phyloP scores from a whole-genome alignment of 2,888 invertebrate species.

The Thereva nobilitata region DNA sequence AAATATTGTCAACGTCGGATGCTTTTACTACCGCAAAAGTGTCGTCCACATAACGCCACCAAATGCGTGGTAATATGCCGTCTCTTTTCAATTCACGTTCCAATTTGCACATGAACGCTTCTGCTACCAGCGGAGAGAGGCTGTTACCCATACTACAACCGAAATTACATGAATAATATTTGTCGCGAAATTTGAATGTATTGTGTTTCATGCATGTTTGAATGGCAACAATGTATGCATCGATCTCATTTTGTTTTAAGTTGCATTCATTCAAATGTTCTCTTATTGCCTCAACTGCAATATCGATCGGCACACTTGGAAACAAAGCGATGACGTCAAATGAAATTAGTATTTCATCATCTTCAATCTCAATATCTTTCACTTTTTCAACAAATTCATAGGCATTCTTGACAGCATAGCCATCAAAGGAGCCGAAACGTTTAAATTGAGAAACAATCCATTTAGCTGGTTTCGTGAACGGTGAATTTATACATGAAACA shows the following conservation, averaged over 20 bases:
- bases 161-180: background rate
- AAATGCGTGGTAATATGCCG: background rate
- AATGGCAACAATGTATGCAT: too few species aligned
- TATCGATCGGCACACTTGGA: background rate
- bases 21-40: background rate
- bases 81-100: background rate
- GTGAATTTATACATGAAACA: background rate
- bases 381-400: background rate
- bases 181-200: background rate
- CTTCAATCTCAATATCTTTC: background rate
- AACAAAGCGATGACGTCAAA: background rate
- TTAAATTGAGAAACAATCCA: background rate
- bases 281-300: too few species aligned
- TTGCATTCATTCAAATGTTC: too few species aligned
- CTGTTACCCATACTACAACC: background rate
- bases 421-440: background rate
- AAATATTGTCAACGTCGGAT: background rate
- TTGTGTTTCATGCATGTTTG: too few species aligned
- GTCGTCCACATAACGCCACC: background rate
- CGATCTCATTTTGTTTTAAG: too few species aligned
- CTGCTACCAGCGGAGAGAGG: background rate
- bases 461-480: background rate
- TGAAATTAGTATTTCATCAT: background rate
- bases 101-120: background rate
- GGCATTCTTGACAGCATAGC: background rate